These are phyloP conservation scores for Tetragonisca angustula DNA, from an alignment of 2,888 invertebrate genomes.

Conservation along the genomic window DNA sequence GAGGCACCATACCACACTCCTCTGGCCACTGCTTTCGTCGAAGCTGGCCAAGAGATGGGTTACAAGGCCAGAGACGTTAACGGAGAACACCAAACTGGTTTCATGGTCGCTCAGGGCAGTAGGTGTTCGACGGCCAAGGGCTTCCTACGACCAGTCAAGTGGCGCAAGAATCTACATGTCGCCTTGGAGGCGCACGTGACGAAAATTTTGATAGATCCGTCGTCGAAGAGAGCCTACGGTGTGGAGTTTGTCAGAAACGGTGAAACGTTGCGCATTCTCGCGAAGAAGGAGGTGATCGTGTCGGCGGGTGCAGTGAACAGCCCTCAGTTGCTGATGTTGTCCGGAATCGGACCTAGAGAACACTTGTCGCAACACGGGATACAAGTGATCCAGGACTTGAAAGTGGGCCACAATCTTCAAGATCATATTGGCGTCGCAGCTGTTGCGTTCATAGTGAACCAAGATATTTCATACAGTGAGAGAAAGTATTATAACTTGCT, in stretches of 20 bases:
- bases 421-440: background rate
- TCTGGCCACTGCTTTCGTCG: rapidly evolving
- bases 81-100: background rate
- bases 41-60: background rate
- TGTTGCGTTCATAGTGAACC: background rate
- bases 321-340: background rate
- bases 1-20: background rate
- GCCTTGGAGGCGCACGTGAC: background rate
- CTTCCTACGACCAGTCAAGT: background rate
- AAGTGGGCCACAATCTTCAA: background rate
- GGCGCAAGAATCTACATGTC: background rate
- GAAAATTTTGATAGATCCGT: background rate
- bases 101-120: background rate
- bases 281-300: background rate
- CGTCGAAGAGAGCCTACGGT: background rate
- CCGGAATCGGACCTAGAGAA: background rate
- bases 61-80: background rate
- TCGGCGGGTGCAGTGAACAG: background rate
- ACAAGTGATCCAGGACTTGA: background rate
- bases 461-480: background rate
- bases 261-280: rapidly evolving
- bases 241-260: background rate
- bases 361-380: background rate
- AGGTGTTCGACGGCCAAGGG: background rate
- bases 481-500: too few relatives aligned